phyloP scores from a whole-genome alignment of 2,113 vertebrate species.

The Pycnonotus jocosus region DNA sequence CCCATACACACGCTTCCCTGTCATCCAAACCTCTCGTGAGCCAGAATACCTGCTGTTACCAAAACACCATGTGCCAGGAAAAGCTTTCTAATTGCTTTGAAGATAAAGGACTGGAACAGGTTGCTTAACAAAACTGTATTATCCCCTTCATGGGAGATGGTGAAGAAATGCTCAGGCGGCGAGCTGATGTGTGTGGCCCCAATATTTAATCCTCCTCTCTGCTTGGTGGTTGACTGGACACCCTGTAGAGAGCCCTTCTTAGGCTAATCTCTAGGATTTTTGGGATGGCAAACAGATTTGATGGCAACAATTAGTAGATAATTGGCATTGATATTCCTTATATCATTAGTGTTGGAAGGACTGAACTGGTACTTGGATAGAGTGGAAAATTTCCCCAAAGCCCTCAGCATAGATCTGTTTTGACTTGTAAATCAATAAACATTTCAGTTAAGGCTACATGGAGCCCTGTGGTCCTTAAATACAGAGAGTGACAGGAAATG shows the following conservation, averaged over 20 bases:
- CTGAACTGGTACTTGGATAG: neutral
- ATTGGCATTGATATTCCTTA: neutral
- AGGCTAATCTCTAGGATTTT: neutral
- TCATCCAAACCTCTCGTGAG: neutral
- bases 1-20: neutral
- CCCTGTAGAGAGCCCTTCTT: neutral
- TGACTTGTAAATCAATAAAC: neutral
- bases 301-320: neutral
- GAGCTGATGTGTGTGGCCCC: neutral
- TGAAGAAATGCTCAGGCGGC: neutral
- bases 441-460: neutral
- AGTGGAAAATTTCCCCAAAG: neutral
- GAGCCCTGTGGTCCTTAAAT: neutral
- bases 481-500: neutral
- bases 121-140: neutral
- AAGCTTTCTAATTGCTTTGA: neutral
- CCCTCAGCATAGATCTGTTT: neutral
- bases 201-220: accelerated
- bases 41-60: neutral
- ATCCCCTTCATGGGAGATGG: neutral
- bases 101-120: neutral
- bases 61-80: neutral
- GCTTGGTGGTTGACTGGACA: accelerated
- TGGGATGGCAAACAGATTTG: neutral
- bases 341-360: neutral